A percentile compares a stretch with the other conserved stretches of the same genome.
Conservation (phyloP, 2,113 vertebrate genomes). For the Laterallus jamaicensis region DNA sequence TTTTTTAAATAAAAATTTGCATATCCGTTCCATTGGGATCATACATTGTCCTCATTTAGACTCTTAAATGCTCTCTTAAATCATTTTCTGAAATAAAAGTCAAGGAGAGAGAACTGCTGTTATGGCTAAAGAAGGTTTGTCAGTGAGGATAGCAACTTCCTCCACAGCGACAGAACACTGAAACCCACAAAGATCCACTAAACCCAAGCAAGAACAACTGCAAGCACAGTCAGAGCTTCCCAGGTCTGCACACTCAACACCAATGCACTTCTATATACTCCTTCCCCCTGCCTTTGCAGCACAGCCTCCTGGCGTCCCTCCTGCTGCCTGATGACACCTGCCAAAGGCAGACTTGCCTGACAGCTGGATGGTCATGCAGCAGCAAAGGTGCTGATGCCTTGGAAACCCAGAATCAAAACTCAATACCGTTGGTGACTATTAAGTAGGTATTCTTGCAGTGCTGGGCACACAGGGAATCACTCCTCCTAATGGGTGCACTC, state of each 20-base stretch:
- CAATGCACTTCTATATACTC: neutral
- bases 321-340: neutral
- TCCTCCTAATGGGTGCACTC: no score
- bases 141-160: neutral
- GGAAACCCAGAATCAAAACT: no score
- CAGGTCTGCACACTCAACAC: neutral
- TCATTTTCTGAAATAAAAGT: neutral
- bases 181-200: neutral
- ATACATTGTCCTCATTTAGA: slow-evolving; percentile 19
- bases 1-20: neutral
- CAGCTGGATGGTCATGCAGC: rapidly evolving
- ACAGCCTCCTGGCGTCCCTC: neutral
- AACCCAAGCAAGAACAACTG: neutral
- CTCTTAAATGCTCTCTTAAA: slow-evolving; percentile 10
- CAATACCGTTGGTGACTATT: no score
- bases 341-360: neutral
- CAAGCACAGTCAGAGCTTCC: neutral
- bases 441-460: no score
- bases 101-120: neutral
- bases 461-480: no score
- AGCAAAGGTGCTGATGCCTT: neutral
- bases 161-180: neutral
- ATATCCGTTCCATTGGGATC: neutral
- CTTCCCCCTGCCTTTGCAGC: neutral
- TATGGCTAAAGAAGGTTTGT: neutral